These are phyloP conservation scores for Netelia melanura DNA, from an alignment of 2,888 invertebrate genomes.

Conservation along the genomic window DNA sequence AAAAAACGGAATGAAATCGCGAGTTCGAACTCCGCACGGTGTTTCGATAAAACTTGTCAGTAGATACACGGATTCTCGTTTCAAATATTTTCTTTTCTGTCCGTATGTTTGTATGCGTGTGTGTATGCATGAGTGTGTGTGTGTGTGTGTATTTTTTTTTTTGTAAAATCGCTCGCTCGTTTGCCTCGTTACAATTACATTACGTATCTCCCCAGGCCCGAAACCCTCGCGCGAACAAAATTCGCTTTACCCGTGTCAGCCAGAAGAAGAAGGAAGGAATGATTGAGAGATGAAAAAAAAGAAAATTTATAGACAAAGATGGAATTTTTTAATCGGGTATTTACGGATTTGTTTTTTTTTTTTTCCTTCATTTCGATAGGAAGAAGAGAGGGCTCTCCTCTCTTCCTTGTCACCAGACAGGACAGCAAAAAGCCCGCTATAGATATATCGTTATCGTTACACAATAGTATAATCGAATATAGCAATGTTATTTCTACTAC, in stretches of 20 bases:
- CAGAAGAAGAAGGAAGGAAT: constrained; percentile 49
- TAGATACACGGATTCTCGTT: background rate
- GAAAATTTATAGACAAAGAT: constrained; percentile 1
- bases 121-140: background rate
- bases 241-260: background rate
- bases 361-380: constrained; percentile 1
- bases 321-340: background rate
- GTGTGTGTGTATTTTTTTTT: background rate
- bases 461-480: constrained; percentile 64
- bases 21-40: background rate
- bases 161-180: constrained; percentile 9
- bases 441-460: constrained; percentile 57
- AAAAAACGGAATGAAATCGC: constrained; percentile 22
- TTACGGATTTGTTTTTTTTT: background rate
- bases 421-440: constrained; percentile 55
- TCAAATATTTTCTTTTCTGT: constrained; percentile 6
- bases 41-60: background rate
- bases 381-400: constrained; percentile 48
- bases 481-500: constrained; percentile 57
- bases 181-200: constrained; percentile 13
- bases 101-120: background rate
- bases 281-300: constrained; percentile 36
- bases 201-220: too few species aligned
- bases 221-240: background rate
- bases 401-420: constrained; percentile 44